Conservation (phyloP, 2,797 vertebrate species). For the Poecilia velifera region DNA sequence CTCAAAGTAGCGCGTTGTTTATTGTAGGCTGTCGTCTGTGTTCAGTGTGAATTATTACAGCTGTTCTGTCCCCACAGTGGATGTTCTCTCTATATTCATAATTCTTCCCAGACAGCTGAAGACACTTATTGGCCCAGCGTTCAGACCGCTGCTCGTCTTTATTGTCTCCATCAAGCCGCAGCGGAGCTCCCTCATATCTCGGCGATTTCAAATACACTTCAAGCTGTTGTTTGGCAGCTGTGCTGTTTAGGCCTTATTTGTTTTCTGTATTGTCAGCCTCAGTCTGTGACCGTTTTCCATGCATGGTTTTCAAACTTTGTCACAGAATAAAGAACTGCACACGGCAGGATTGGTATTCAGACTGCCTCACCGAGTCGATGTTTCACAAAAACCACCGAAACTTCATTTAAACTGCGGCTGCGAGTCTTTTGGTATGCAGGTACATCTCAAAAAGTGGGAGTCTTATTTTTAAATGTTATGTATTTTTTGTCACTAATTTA, state of each 20-base stretch:
- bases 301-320: neutral
- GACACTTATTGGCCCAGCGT: constrained; percentile 19
- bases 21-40: neutral
- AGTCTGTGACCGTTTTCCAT: neutral
- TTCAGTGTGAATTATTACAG: constrained; percentile 2
- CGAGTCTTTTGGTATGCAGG: neutral
- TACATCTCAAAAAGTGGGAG: neutral
- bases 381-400: neutral
- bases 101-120: constrained; percentile 1
- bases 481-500: neutral
- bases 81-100: constrained; percentile 15
- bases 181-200: constrained; percentile 12
- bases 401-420: neutral
- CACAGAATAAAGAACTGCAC: neutral
- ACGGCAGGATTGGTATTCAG: neutral
- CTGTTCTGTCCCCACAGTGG: neutral
- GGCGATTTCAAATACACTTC: constrained; percentile 15
- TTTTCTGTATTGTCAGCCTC: neutral
- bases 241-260: neutral
- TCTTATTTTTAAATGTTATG: neutral
- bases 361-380: neutral
- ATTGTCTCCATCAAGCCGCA: neutral
- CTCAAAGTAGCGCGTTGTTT: neutral
- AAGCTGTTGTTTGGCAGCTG: constrained; percentile 8
- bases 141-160: neutral